Evolutionary conservation across 2,888 invertebrate genomes (phyloP), one percentile per base, ranked within the genome.

Genomic region (Drosophila melanosoma): DNA sequence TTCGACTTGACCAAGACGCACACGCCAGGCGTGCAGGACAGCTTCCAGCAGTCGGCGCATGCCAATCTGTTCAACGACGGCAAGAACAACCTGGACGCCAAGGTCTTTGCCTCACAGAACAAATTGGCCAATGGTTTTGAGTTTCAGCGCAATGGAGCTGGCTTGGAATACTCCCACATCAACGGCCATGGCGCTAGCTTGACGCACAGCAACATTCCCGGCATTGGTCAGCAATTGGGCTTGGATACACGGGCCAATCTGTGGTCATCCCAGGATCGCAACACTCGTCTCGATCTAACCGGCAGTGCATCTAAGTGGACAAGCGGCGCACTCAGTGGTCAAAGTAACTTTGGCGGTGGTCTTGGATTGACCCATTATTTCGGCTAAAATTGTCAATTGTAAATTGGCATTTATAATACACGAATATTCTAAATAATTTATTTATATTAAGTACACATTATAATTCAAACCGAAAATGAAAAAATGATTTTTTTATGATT

Each of bases 81-180:
- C 17, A 60, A 61, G 0, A 89, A 91, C 69, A 91, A 81, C 15
- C 51, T 91, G 45, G 83, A 87, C 61, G 91, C 90, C 35, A 91
- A 90, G 57, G 92, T 71, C 5, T 91, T 91, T 29, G 84, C 83
- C 49, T 91, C 91, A 0, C 90, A 91, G 38, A 91, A 91, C 52
- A 88, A 83, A 20, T 74, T 91, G 17, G 87, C 92, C 54, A 91
- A 91, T 66, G 92, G 92, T 8, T 87, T 91, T n/a, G 69, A 91
- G 57, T 91, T 91, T 69, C 85, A 91, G 35, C 89, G 90, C 29
- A 91, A 91, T 57, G 91, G 91, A 10, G 90, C 81, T 45, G 91
- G 89, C 8, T 69, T 91, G 66, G 90, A 89, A 0, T 91, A 91
- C 80, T 82, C 90, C 0, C 81, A 92, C 52, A 69, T 79, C 36